These are phyloP conservation scores for Festucalex cinctus DNA, from an alignment of 2,113 vertebrate genomes.

Conservation along the genomic window DNA sequence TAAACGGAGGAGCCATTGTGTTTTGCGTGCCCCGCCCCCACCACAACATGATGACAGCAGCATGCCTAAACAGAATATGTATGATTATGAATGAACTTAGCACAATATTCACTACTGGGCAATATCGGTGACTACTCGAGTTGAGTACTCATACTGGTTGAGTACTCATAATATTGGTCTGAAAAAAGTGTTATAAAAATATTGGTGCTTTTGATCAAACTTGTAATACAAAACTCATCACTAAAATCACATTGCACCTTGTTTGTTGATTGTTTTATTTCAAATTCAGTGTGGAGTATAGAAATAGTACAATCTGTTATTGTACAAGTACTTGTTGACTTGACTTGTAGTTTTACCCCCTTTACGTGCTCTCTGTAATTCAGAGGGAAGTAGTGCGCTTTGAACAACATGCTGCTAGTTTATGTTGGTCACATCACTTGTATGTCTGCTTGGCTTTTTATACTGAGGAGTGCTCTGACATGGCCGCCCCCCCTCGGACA, in stretches of 20 bases:
- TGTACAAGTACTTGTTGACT: background rate
- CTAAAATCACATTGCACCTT: background rate
- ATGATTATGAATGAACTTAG: no score
- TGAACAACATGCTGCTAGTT: slow-evolving; percentile 7
- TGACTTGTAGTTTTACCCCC: background rate
- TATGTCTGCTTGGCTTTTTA: slow-evolving; percentile 12
- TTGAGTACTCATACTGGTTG: no score
- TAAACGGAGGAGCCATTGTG: no score
- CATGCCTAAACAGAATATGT: no score
- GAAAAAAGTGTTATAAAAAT: no score
- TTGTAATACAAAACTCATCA: background rate
- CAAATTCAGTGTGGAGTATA: background rate
- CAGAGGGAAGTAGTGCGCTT: slow-evolving; percentile 2
- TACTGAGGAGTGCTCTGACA: slow-evolving; percentile 4
- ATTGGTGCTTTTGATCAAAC: no score
- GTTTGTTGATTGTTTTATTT: background rate
- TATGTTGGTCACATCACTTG: slow-evolving; percentile 12
- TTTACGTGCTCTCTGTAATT: background rate
- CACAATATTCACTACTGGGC: no score
- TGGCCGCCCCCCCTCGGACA: slow-evolving; percentile 5
- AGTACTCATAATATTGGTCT: no score
- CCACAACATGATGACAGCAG: no score
- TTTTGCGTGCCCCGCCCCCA: no score
- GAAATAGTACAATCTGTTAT: background rate
- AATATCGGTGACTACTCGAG: no score